These are phyloP conservation scores for Caradrina clavipalpis DNA, from an alignment of 2,888 invertebrate genomes.

Conservation along the genomic window DNA sequence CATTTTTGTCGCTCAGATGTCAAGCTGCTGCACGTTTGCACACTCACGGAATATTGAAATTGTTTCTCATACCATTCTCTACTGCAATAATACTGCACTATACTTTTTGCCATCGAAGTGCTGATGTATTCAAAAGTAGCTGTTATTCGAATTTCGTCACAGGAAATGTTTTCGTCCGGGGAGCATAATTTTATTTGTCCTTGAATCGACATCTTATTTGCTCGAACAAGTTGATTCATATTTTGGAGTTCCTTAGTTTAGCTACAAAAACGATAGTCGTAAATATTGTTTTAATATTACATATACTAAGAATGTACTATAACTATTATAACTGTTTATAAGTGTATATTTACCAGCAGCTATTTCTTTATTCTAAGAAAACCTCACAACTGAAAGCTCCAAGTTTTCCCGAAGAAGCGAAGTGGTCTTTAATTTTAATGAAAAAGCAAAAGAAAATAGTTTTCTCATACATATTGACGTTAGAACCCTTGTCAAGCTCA, in stretches of 20 bases:
- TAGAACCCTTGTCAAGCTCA: constrained; percentile 61
- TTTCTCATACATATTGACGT: constrained; percentile 47
- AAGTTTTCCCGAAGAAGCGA: constrained; percentile 13
- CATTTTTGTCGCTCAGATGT: constrained; percentile 66
- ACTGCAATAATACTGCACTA: constrained; percentile 45
- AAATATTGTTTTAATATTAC: too few species aligned
- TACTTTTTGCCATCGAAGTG: constrained; percentile 36
- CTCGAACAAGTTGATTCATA: constrained; percentile 26
- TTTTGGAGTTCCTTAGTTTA: constrained; percentile 13
- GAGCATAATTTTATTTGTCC: constrained; percentile 35
- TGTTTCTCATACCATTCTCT: constrained; percentile 47
- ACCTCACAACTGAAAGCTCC: not conserved
- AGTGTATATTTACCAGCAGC: not conserved
- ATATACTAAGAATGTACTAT: not conserved
- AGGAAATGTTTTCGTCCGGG: constrained; percentile 17
- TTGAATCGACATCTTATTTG: constrained; percentile 39
- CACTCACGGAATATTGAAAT: constrained; percentile 61
- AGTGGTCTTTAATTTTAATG: constrained; percentile 40
- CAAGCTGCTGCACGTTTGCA: constrained; percentile 61
- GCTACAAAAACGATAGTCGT: too few species aligned
- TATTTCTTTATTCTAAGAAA: constrained; percentile 19
- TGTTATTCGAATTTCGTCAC: constrained; percentile 31
- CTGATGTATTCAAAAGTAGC: constrained; percentile 19
- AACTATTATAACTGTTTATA: not conserved
- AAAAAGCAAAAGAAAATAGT: constrained; percentile 49